phyloP scores from a whole-genome alignment of 2,888 invertebrate species.

The Epiblema foenella region DNA sequence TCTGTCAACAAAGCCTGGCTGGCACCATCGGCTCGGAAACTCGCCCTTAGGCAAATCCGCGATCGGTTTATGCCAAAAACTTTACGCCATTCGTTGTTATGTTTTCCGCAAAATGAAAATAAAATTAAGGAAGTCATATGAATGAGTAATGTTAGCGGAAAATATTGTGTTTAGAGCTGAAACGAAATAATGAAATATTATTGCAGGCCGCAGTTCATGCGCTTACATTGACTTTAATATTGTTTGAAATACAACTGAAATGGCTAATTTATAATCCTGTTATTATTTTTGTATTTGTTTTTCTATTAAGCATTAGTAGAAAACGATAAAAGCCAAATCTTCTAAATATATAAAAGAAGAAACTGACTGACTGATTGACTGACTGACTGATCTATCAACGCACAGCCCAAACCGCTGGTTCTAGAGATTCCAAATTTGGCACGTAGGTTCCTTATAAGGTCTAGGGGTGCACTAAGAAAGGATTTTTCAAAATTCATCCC shows the following conservation, averaged over 20 bases:
- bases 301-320: too few species aligned
- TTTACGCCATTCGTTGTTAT: slow-evolving; percentile 26
- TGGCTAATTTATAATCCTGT: too few species aligned
- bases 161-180: not conserved
- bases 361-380: too few species aligned
- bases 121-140: slow-evolving; percentile 31
- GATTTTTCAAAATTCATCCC: too few species aligned
- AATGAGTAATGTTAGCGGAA: slow-evolving; percentile 32
- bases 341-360: too few species aligned
- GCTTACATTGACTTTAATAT: not conserved
- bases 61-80: slow-evolving; percentile 39
- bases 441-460: too few species aligned
- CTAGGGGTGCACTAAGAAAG: too few species aligned
- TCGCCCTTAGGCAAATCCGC: slow-evolving; percentile 21
- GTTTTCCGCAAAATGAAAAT: slow-evolving; percentile 33
- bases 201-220: not conserved
- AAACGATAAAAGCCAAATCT: too few species aligned
- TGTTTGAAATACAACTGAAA: not conserved
- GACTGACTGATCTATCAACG: too few species aligned
- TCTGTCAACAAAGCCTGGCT: slow-evolving; percentile 35
- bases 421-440: too few species aligned
- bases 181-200: slow-evolving; percentile 6
- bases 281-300: too few species aligned
- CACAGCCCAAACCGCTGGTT: too few species aligned
- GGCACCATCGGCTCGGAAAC: slow-evolving; percentile 10